These are phyloP conservation scores for Mythimna albipuncta DNA, from an alignment of 2,888 invertebrate genomes.

Conservation along the genomic window DNA sequence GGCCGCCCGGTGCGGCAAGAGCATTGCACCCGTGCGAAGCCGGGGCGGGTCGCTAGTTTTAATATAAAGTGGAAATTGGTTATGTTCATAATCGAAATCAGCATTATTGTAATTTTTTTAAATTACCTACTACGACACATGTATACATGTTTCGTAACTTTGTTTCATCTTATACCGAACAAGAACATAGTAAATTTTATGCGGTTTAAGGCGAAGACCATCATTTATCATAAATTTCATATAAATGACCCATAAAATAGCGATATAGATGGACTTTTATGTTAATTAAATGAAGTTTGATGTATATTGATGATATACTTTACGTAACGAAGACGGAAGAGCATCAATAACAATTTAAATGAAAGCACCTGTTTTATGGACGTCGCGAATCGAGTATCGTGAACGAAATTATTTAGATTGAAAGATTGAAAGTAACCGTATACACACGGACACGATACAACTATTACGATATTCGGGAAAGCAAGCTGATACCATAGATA, in stretches of 20 bases:
- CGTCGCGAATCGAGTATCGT: slow-evolving; percentile 71
- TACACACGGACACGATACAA: slow-evolving; percentile 14
- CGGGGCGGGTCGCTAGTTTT: too few species aligned
- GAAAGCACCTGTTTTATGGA: slow-evolving; percentile 69
- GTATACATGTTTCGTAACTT: background rate
- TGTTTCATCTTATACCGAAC: slow-evolving; percentile 6
- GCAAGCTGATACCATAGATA: slow-evolving; percentile 10
- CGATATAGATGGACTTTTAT: slow-evolving; percentile 48
- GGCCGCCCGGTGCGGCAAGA: too few species aligned
- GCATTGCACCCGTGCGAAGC: too few species aligned
- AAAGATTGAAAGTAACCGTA: slow-evolving; percentile 61
- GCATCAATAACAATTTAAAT: slow-evolving; percentile 71
- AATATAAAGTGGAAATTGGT: background rate
- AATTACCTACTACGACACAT: background rate
- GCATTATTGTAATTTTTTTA: background rate
- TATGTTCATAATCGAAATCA: background rate
- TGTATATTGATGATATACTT: slow-evolving; percentile 55
- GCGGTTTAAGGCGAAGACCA: slow-evolving; percentile 9
- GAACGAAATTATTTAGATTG: slow-evolving; percentile 67
- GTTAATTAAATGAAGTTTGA: slow-evolving; percentile 61
- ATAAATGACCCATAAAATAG: slow-evolving; percentile 52
- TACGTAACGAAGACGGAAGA: slow-evolving; percentile 59
- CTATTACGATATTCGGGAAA: slow-evolving; percentile 28
- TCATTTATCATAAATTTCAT: slow-evolving; percentile 55
- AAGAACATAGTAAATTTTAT: slow-evolving; percentile 21